Evolutionary conservation across 1,140 invertebrate genomes (phyloP).

Genomic region (Babylonia areolata): DNA sequence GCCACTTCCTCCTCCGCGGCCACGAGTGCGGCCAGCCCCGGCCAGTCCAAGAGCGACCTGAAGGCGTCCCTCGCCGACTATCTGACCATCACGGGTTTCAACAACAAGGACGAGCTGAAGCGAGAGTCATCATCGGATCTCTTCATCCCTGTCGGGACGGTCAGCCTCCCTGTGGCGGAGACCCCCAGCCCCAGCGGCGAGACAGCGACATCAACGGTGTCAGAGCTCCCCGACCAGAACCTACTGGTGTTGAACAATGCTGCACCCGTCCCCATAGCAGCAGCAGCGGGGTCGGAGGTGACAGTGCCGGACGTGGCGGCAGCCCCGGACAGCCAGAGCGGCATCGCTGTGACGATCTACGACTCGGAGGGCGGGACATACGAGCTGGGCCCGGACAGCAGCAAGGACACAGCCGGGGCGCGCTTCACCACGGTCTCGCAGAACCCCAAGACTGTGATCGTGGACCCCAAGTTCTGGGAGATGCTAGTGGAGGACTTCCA

Average conservation of each 20-base stretch:
- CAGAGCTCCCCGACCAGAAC: conserved; percentile 44
- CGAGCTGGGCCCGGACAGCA: conserved; percentile 45
- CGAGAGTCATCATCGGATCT: conserved; percentile 48
- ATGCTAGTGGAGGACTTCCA: conserved; percentile 52
- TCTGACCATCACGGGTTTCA: conserved; percentile 51
- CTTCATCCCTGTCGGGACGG: conserved; percentile 50
- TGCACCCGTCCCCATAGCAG: background rate
- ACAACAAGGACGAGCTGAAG: conserved; percentile 44
- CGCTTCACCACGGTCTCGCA: conserved; percentile 45
- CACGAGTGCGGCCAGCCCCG: background rate
- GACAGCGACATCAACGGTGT: conserved; percentile 45
- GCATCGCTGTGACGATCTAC: conserved; percentile 48
- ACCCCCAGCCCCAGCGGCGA: conserved; percentile 40
- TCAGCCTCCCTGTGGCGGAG: conserved; percentile 38
- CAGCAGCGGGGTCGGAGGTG: background rate
- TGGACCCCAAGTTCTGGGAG: conserved; percentile 51
- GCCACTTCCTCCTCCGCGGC: conserved; percentile 18
- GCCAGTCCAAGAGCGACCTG: conserved; percentile 41
- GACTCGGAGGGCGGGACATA: conserved; percentile 44
- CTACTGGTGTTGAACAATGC: conserved; percentile 32
- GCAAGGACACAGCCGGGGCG: conserved; percentile 43
- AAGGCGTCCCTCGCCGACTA: conserved; percentile 47
- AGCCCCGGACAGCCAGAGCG: conserved; percentile 45
- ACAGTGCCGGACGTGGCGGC: background rate
- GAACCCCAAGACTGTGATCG: conserved; percentile 48